Conservation (phyloP, 2,888 invertebrate genomes). For the Eulithis prunata region DNA sequence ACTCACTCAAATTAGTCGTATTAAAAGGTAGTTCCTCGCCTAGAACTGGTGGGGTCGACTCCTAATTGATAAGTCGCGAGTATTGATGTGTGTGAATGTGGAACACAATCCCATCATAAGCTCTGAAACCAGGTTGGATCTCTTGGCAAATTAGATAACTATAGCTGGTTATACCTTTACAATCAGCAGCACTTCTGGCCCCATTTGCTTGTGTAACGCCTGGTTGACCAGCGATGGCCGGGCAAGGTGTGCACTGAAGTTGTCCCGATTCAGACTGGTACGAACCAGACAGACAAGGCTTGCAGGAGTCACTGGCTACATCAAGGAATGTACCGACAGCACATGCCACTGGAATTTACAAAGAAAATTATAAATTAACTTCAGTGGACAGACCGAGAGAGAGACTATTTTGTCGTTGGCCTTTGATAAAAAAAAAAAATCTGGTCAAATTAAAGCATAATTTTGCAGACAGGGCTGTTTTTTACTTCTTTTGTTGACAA, state of each 20-base stretch:
- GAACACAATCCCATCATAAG: no score
- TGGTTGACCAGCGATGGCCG: constrained; percentile 93
- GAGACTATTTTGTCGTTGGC: no score
- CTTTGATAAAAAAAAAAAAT: no score
- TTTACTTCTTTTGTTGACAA: no score
- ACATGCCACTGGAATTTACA: constrained; percentile 88
- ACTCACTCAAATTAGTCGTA: no score
- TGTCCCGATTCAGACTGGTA: constrained; percentile 98
- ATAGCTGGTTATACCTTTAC: constrained; percentile 86
- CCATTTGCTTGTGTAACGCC: constrained; percentile 95
- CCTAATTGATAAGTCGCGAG: no score
- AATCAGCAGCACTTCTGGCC: constrained; percentile 94
- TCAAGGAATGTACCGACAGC: constrained; percentile 95
- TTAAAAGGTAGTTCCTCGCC: no score
- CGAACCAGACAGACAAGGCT: constrained; percentile 93
- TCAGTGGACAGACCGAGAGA: no score
- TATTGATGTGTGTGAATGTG: no score
- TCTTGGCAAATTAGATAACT: background rate
- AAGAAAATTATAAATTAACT: background rate
- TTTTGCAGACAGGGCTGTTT: no score
- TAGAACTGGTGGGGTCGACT: no score
- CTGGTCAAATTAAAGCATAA: no score
- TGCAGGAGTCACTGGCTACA: constrained; percentile 89
- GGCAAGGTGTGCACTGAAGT: constrained; percentile 94
- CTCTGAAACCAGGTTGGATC: background rate